Evolutionary conservation across 2,113 vertebrate species (phyloP).

Genomic region (Callipepla californica): DNA sequence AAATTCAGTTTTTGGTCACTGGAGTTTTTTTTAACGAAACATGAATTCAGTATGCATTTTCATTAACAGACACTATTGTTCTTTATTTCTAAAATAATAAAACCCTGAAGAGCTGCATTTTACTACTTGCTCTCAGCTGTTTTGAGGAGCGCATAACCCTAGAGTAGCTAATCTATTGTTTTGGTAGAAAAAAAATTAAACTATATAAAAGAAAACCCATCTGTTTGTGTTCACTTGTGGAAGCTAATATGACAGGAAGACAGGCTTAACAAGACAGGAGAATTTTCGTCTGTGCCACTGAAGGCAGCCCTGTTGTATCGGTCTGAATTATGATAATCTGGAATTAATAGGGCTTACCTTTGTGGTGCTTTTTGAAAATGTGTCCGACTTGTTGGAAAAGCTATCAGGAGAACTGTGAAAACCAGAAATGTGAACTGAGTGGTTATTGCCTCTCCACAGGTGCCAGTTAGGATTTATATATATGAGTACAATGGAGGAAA

Average conservation of each 20-base stretch:
- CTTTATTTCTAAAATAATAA: not conserved
- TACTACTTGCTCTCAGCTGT: not conserved
- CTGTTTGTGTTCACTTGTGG: not conserved
- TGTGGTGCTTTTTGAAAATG: not conserved
- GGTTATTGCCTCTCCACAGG: not conserved
- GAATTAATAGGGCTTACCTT: not conserved
- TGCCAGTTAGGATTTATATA: not conserved
- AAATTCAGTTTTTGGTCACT: not conserved
- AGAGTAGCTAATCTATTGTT: constrained; percentile 43
- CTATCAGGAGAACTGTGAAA: not conserved
- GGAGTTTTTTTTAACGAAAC: not conserved
- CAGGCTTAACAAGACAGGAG: not conserved
- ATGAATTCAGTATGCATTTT: not conserved
- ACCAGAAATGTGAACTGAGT: not conserved
- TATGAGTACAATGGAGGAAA: not conserved
- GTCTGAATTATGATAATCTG: not conserved
- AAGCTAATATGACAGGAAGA: not conserved
- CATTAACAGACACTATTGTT: not conserved
- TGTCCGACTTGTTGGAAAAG: not conserved
- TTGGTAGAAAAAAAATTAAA: not conserved
- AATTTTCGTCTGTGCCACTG: not conserved
- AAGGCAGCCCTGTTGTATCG: not conserved
- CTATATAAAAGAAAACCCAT: not conserved
- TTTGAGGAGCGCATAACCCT: constrained; percentile 6
- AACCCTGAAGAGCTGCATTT: not conserved